phyloP scores from a whole-genome alignment of 1,140 invertebrate species.

The Mercenaria mercenaria region DNA sequence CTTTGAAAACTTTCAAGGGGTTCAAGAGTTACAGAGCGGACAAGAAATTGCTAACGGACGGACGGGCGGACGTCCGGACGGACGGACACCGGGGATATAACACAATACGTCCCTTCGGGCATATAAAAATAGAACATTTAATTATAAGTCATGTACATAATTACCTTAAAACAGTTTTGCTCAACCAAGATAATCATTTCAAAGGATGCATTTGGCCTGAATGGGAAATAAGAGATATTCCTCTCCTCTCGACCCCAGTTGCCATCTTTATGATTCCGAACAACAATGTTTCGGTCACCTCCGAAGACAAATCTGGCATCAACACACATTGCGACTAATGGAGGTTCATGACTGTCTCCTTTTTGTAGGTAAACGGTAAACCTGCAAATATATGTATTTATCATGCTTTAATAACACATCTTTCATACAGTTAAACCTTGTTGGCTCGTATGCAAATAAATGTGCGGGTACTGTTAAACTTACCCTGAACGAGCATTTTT shows the following conservation, averaged over 20 bases:
- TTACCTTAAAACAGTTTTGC: neutral
- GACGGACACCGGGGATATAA: too few species aligned
- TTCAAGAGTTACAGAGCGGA: too few species aligned
- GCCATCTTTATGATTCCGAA: neutral
- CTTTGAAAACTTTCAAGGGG: too few species aligned
- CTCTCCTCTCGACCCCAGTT: neutral
- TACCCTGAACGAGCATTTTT: too few species aligned
- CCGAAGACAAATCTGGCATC: neutral
- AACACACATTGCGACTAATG: neutral
- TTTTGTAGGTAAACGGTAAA: neutral
- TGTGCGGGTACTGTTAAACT: too few species aligned
- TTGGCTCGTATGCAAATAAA: too few species aligned
- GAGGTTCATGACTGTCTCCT: neutral
- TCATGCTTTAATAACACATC: neutral
- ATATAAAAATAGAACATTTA: too few species aligned
- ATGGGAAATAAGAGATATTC: neutral
- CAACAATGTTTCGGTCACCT: neutral
- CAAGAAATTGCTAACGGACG: too few species aligned
- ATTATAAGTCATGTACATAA: too few species aligned
- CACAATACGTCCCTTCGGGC: too few species aligned
- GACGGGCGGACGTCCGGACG: too few species aligned
- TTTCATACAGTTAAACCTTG: too few species aligned
- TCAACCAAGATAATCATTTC: neutral
- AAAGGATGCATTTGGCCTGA: neutral
- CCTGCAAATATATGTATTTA: neutral